phyloP scores from a whole-genome alignment of 2,797 vertebrate species.

The Melanogrammus aeglefinus region DNA sequence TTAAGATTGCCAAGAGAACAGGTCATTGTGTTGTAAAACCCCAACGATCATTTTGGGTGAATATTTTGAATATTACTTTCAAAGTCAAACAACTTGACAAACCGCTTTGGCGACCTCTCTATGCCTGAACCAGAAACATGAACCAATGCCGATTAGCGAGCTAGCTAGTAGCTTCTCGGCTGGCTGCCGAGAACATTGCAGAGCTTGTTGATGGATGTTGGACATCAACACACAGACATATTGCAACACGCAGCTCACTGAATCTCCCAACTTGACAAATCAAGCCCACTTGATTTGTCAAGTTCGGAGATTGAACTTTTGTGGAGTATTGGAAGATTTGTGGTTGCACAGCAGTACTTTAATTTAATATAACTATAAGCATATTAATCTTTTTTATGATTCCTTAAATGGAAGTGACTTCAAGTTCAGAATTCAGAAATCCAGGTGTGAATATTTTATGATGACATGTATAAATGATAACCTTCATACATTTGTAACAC shows the following conservation, averaged over 20 bases:
- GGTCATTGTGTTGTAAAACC: neutral
- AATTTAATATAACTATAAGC: neutral
- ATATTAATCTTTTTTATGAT: neutral
- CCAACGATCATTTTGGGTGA: neutral
- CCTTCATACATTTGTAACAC: neutral
- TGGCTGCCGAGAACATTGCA: no score
- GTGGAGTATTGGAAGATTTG: neutral
- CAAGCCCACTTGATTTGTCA: neutral
- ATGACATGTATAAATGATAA: neutral
- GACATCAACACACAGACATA: neutral
- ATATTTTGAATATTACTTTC: neutral
- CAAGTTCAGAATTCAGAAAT: neutral
- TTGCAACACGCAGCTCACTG: neutral
- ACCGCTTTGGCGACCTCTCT: no score
- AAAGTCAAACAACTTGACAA: neutral
- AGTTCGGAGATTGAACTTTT: neutral
- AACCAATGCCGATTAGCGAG: no score
- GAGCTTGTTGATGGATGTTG: no score
- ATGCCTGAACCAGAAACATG: no score
- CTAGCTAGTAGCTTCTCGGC: no score
- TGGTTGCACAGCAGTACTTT: neutral
- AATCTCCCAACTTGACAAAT: no score
- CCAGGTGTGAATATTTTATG: neutral
- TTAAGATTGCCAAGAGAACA: conserved; percentile 4
- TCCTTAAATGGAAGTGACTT: neutral